Evolutionary conservation across 2,888 invertebrate species (phyloP).

Genomic region (Anorthoa munda): DNA sequence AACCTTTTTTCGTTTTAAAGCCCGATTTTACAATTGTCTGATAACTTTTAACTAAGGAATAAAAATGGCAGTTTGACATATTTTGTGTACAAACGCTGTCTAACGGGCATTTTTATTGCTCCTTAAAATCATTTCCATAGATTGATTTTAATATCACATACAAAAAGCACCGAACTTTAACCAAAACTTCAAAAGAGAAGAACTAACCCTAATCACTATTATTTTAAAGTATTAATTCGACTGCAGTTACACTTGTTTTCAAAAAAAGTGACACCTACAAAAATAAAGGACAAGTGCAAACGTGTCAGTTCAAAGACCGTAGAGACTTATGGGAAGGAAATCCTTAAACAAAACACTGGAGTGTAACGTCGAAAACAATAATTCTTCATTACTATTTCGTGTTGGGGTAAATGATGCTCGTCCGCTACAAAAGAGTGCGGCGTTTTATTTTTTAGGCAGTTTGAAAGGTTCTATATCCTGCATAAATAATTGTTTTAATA

Average conservation of each 20-base stretch:
- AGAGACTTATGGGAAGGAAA: constrained; percentile 87
- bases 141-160: not conserved
- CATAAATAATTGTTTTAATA: not conserved
- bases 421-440: constrained; percentile 69
- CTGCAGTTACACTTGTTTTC: constrained; percentile 59
- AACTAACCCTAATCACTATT: not conserved
- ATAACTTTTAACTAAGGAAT: too few species aligned
- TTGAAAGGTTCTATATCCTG: not conserved
- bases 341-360: constrained; percentile 87
- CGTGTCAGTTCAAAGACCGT: constrained; percentile 84
- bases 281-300: constrained; percentile 82
- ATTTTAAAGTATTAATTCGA: constrained; percentile 35
- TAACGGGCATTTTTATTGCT: too few species aligned
- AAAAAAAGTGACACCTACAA: constrained; percentile 74
- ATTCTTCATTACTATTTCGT: constrained; percentile 86
- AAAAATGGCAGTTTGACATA: too few species aligned
- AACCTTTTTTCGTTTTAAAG: too few species aligned
- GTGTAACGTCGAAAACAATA: constrained; percentile 89
- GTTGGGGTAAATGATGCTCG: constrained; percentile 71
- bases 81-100: too few species aligned
- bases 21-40: too few species aligned
- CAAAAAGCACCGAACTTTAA: not conserved
- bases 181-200: not conserved
- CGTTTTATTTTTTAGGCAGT: constrained; percentile 1
- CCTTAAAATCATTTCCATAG: too few species aligned